A percentile compares a stretch with the other conserved stretches of the same genome.
These are phyloP conservation scores for Myrmecophaga tridactyla DNA, from an alignment of 2,113 vertebrate genomes.

Conservation along the genomic window DNA sequence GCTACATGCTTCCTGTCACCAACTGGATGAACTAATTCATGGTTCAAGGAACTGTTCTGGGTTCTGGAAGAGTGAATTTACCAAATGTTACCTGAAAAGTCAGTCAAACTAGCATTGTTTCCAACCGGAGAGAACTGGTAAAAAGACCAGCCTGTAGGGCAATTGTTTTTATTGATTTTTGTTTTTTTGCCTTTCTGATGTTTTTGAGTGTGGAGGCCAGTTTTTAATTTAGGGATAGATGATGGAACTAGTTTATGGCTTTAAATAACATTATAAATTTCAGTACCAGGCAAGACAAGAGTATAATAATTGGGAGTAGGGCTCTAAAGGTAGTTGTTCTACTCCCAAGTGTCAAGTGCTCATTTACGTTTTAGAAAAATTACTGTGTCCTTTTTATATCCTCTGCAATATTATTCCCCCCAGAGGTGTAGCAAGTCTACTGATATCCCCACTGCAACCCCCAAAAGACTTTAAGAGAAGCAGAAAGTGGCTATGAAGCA, in stretches of 20 bases:
- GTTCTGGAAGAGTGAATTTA: neutral
- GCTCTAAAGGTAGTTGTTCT: neutral
- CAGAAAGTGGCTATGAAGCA: neutral
- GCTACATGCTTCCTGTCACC: neutral
- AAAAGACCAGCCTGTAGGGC: neutral
- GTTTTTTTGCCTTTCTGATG: neutral
- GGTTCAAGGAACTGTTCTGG: neutral
- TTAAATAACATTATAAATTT: constrained; percentile 12
- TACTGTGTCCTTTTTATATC: neutral
- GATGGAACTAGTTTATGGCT: neutral
- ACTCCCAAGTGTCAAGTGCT: neutral
- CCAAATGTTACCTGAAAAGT: neutral
- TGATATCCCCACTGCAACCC: neutral
- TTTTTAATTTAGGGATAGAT: constrained; percentile 15
- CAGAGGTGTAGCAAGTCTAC: neutral
- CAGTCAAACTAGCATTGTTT: neutral
- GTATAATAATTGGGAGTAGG: neutral
- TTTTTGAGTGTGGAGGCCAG: neutral
- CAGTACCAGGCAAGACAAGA: neutral
- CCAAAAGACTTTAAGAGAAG: neutral
- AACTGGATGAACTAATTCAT: neutral
- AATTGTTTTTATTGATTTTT: neutral
- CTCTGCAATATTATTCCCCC: neutral
- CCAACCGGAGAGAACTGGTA: neutral
- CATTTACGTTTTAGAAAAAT: neutral